Evolutionary conservation across 37 sponge, comb jelly and placozoan species (phyloP).

Genomic region (Amphimedon queenslandica): DNA sequence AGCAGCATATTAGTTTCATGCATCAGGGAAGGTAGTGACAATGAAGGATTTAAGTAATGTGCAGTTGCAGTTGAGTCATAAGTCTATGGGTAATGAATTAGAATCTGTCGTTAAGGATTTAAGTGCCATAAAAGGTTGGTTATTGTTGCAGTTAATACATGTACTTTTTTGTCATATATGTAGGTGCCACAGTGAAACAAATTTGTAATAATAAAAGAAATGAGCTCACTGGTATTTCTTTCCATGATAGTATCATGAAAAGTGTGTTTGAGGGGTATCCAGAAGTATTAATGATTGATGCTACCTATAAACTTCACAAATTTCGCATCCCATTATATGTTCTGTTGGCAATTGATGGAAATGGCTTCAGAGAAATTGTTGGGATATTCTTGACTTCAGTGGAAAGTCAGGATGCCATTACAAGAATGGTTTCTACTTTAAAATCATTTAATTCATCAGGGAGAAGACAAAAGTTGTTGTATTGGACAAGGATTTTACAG

Average conservation of each 20-base stretch:
- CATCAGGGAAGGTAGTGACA: not conserved
- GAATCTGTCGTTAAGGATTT: not conserved
- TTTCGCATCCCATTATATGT: constrained; percentile 26
- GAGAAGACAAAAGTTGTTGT: constrained; percentile 26
- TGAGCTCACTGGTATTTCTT: constrained; percentile 12
- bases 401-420: constrained; percentile 17
- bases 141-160: not conserved
- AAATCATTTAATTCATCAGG: constrained; percentile 31
- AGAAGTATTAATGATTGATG: constrained; percentile 35
- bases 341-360: constrained; percentile 27
- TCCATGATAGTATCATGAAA: constrained; percentile 29
- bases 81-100: not conserved
- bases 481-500: constrained; percentile 56
- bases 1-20: not conserved
- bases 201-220: constrained; percentile 8
- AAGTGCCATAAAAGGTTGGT: not conserved
- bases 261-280: constrained; percentile 26
- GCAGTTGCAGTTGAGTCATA: no score
- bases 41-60: constrained; percentile 5
- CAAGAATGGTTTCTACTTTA: constrained; percentile 40
- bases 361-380: constrained; percentile 55
- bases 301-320: constrained; percentile 44
- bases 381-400: not conserved
- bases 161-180: not conserved
- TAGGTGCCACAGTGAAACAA: constrained; percentile 27